A percentile compares a stretch with the other conserved stretches of the same genome.
Evolutionary conservation across 2,113 vertebrate genomes (phyloP).

Genomic region (Zosterops japonicus): DNA sequence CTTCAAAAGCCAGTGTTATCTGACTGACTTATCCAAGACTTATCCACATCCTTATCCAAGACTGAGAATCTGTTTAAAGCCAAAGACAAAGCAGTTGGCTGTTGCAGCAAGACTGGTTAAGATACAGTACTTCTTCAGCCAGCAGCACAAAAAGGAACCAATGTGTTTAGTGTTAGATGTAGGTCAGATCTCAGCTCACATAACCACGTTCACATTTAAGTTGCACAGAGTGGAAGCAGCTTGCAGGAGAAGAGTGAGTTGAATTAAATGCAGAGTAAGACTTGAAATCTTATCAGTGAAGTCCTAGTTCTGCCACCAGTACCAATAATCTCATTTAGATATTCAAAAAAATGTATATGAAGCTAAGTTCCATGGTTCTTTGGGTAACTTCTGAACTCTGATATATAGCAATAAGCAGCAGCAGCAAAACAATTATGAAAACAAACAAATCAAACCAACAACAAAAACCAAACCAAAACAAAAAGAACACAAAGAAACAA

Average conservation of each 20-base stretch:
- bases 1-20: slow-evolving; percentile 15
- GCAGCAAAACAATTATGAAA: not conserved
- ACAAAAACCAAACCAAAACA: not conserved
- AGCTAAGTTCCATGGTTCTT: not conserved
- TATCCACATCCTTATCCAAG: not conserved
- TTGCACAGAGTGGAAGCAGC: not conserved
- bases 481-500: not conserved
- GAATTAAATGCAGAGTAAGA: not conserved
- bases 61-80: not conserved
- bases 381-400: not conserved
- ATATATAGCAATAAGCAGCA: not conserved
- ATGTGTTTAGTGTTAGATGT: slow-evolving; percentile 27
- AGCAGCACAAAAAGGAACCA: slow-evolving; percentile 14
- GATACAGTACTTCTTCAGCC: slow-evolving; percentile 15
- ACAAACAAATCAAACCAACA: not conserved
- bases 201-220: not conserved
- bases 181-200: slow-evolving; percentile 55
- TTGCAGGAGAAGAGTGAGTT: not conserved
- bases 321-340: not conserved
- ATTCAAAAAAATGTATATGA: not conserved
- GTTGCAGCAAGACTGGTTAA: slow-evolving; percentile 27
- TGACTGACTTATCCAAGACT: not conserved
- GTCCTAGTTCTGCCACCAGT: not conserved
- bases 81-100: slow-evolving; percentile 35
- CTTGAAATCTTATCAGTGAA: slow-evolving; percentile 17